A percentile compares a stretch with the other conserved stretches of the same genome.
phyloP scores from a whole-genome alignment of 2,888 invertebrate species.

The Macrophya annulata region DNA sequence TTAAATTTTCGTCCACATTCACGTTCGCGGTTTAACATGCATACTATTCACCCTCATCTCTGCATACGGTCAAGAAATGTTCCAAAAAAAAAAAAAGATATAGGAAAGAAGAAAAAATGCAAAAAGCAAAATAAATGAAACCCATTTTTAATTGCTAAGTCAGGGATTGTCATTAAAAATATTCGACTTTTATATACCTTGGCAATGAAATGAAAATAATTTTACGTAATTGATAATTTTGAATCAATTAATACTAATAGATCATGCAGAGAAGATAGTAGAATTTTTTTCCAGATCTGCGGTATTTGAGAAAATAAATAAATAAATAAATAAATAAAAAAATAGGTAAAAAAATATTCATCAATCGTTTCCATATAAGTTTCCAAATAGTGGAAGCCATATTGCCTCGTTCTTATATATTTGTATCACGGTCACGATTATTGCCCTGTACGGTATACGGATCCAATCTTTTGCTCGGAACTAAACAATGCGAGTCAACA shows the following conservation, averaged over 20 bases:
- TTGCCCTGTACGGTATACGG: slow-evolving; percentile 18
- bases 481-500: slow-evolving; percentile 40
- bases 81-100: background rate
- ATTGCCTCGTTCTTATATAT: slow-evolving; percentile 15
- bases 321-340: too few relatives aligned
- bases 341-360: background rate
- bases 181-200: too few relatives aligned
- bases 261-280: background rate
- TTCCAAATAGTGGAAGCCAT: slow-evolving; percentile 1
- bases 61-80: background rate
- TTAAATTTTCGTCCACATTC: slow-evolving; percentile 38
- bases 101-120: background rate
- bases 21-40: background rate
- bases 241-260: too few relatives aligned
- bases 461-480: slow-evolving; percentile 33
- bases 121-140: background rate
- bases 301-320: background rate
- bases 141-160: too few relatives aligned
- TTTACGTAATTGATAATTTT: too few relatives aligned
- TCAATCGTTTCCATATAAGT: background rate
- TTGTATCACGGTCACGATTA: slow-evolving; percentile 42
- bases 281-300: background rate
- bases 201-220: too few relatives aligned
- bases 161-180: too few relatives aligned
- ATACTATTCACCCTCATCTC: background rate